Evolutionary conservation across 2,797 vertebrate genomes (phyloP).

Genomic region (Clarias pachynema): DNA sequence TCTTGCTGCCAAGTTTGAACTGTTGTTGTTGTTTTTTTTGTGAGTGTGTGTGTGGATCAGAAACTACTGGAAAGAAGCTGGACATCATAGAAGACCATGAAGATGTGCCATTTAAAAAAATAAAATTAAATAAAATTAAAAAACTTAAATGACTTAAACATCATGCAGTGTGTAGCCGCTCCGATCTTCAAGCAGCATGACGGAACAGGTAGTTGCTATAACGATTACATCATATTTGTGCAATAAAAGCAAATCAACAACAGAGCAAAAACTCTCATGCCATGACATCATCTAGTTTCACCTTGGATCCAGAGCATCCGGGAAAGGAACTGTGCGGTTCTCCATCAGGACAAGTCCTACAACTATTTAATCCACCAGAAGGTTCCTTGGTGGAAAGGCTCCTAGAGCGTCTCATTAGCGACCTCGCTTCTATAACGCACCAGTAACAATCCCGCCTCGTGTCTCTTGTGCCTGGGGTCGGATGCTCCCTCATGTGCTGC

Average conservation of each 20-base stretch:
- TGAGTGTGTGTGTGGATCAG: too few relatives aligned
- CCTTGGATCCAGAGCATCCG: background rate
- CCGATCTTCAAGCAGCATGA: background rate
- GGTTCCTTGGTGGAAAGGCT: background rate
- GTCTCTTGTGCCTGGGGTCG: conserved; percentile 54
- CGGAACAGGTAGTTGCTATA: background rate
- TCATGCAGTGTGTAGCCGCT: too few relatives aligned
- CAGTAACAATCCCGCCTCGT: conserved; percentile 36
- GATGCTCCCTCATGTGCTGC: conserved; percentile 59
- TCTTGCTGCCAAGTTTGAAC: background rate
- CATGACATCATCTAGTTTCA: background rate
- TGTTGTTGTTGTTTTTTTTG: background rate
- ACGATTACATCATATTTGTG: background rate
- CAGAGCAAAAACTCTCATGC: background rate
- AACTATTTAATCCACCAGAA: background rate
- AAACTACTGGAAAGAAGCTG: background rate
- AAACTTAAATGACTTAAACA: background rate
- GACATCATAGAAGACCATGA: background rate
- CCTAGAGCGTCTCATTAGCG: background rate
- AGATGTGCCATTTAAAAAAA: too few relatives aligned
- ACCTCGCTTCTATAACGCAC: conserved; percentile 5
- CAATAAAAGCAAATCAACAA: background rate
- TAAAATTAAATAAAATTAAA: background rate
- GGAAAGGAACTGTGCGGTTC: background rate
- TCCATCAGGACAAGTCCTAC: background rate